phyloP scores from a whole-genome alignment of 2,888 invertebrate species.

The Ophion costatus region DNA sequence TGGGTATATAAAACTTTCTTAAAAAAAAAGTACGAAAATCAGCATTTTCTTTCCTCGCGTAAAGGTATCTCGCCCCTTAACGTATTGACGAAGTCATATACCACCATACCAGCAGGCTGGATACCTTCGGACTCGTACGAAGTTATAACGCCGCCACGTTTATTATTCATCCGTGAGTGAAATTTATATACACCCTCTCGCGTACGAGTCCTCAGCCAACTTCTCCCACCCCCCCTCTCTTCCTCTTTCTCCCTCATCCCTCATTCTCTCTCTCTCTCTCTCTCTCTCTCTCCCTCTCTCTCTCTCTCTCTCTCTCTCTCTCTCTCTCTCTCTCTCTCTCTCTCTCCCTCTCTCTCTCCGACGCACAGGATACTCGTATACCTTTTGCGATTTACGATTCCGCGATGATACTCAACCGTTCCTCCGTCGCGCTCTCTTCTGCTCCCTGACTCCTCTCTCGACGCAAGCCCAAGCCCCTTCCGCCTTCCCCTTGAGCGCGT shows the following conservation, averaged over 20 bases:
- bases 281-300: conserved; percentile 16
- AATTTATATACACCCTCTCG: conserved; percentile 74
- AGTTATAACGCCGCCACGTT: conserved; percentile 70
- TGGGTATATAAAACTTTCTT: too few species aligned
- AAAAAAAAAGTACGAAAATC: too few species aligned
- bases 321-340: not conserved
- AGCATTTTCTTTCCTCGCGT: not conserved
- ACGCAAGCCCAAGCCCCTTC: not conserved
- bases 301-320: not conserved
- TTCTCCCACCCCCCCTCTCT: conserved; percentile 13
- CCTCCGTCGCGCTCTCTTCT: conserved; percentile 28
- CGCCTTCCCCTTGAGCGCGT: conserved; percentile 29
- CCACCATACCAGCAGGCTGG: conserved; percentile 5
- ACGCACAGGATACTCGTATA: conserved; percentile 65
- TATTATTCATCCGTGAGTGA: conserved; percentile 78
- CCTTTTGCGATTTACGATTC: conserved; percentile 74
- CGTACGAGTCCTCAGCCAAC: conserved; percentile 37
- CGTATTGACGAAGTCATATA: conserved; percentile 10
- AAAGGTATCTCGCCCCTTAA: not conserved
- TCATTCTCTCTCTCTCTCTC: conserved; percentile 14
- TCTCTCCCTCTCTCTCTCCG: conserved; percentile 5
- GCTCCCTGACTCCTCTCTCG: conserved; percentile 6
- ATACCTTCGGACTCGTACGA: conserved; percentile 44
- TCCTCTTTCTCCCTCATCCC: conserved; percentile 9
- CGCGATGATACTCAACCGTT: conserved; percentile 64